Percentiles rank a stretch among this genome's conserved stretches.
phyloP scores from a whole-genome alignment of 2,113 vertebrate genomes.

The Haplochromis burtoni region DNA sequence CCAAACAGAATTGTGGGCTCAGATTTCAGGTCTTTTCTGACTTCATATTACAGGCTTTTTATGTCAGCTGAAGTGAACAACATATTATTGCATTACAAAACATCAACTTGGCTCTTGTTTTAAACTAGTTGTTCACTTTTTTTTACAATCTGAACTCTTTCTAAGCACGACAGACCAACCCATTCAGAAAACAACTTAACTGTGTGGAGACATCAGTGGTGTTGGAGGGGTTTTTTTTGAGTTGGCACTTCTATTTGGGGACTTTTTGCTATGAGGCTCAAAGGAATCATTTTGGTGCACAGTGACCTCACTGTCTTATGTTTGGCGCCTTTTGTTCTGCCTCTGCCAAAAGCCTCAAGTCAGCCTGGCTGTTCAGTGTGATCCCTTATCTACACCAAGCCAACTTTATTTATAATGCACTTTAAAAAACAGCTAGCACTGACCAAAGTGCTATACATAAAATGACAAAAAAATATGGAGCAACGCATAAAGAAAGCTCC shows the following conservation, averaged over 20 bases:
- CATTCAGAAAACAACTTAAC: background rate
- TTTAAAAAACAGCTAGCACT: background rate
- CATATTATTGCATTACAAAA: background rate
- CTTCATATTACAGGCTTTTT: background rate
- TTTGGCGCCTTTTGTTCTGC: background rate
- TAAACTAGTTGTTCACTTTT: background rate
- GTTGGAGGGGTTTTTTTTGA: accelerated
- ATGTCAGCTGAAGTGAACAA: background rate
- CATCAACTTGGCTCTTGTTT: background rate
- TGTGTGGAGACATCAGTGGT: background rate
- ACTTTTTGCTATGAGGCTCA: background rate
- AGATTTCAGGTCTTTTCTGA: background rate
- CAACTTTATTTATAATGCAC: background rate
- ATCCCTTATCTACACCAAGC: background rate
- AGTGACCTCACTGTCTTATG: background rate
- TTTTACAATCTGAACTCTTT: background rate
- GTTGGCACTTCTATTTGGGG: background rate
- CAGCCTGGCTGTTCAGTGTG: background rate
- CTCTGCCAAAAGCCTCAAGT: background rate
- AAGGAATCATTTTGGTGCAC: background rate
- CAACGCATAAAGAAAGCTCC: background rate
- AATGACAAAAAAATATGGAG: background rate
- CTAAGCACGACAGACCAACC: background rate
- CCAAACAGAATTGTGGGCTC: accelerated
- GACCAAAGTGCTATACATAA: background rate